A percentile compares a stretch with the other conserved stretches of the same genome.
Conservation (phyloP, 2,888 invertebrate genomes). For the Punctoribates punctum region DNA sequence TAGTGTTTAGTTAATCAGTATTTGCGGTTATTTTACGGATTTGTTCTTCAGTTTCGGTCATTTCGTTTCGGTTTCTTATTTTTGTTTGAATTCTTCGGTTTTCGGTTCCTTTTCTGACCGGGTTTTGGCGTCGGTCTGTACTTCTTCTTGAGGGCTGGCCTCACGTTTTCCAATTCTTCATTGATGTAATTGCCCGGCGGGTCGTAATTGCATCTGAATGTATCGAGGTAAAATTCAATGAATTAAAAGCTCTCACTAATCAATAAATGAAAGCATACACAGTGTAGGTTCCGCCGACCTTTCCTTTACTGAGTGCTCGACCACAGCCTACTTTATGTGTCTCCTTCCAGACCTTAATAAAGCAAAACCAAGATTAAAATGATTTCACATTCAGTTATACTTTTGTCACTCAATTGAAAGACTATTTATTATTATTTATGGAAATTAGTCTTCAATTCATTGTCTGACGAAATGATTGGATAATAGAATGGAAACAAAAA, state of each 20-base stretch:
- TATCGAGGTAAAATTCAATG: no score
- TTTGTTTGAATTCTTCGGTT: no score
- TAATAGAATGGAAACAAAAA: no score
- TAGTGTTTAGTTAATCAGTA: no score
- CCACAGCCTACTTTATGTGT: slow-evolving; percentile 32
- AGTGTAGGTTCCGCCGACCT: slow-evolving; percentile 39
- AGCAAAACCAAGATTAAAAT: neutral
- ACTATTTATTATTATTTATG: neutral
- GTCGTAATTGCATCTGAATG: slow-evolving; percentile 5
- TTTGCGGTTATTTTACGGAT: no score
- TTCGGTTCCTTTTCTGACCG: no score
- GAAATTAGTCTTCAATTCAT: no score
- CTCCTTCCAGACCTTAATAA: slow-evolving; percentile 33
- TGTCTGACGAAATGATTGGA: neutral
- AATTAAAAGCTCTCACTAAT: neutral
- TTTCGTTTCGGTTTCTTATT: no score
- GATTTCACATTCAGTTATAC: neutral
- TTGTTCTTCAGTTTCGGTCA: no score
- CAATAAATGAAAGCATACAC: neutral
- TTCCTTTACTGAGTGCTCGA: slow-evolving; percentile 36
- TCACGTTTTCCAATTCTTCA: slow-evolving; percentile 39
- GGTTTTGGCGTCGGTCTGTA: neutral
- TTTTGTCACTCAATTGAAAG: neutral
- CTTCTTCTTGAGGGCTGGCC: slow-evolving; percentile 20
- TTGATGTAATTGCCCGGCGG: slow-evolving; percentile 34